Conservation (phyloP, 1,140 invertebrate genomes). For the Brachionus rotundiformis region DNA sequence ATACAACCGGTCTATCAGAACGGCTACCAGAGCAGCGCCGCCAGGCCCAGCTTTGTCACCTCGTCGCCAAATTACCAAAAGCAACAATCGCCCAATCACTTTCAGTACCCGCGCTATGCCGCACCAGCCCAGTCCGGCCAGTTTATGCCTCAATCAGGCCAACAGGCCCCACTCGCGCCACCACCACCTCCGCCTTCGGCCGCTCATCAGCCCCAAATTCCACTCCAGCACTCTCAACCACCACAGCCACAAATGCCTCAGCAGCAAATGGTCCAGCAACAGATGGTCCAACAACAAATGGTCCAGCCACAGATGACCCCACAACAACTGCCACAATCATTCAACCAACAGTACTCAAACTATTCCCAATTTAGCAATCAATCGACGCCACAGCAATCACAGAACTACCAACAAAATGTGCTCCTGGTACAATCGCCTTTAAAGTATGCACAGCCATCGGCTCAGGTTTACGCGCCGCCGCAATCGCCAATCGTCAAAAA, state of each 20-base stretch:
- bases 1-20: background rate
- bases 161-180: background rate
- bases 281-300: background rate
- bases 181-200: background rate
- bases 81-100: background rate
- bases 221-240: background rate
- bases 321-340: constrained; percentile 13
- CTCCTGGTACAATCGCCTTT: background rate
- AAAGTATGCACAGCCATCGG: background rate
- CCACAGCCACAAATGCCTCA: background rate
- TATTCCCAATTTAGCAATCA: background rate
- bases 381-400: background rate
- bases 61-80: constrained; percentile 16
- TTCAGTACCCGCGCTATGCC: background rate
- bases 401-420: constrained; percentile 16
- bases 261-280: constrained; percentile 25
- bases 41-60: background rate
- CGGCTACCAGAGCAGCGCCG: background rate
- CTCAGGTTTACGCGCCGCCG: background rate
- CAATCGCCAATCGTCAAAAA: background rate
- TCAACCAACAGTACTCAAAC: background rate
- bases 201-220: background rate
- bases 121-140: background rate
- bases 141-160: background rate
- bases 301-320: background rate